Conservation (phyloP, 2,113 vertebrate genomes). For the Brevimyrus niger region DNA sequence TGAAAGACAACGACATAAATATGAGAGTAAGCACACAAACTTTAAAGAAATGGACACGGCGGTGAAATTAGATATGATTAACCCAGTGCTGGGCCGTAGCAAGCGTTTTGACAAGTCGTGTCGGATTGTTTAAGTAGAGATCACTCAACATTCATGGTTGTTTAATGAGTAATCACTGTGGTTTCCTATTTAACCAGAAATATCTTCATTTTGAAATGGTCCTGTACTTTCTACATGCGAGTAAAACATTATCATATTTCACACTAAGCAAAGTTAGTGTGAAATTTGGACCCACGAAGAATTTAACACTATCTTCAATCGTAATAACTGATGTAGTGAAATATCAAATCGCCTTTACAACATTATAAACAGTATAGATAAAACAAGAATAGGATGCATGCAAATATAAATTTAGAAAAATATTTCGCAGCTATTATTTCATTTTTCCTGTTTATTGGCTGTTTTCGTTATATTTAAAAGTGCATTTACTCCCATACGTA, state of each 20-base stretch:
- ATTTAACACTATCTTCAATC: neutral
- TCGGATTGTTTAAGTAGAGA: neutral
- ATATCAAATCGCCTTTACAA: neutral
- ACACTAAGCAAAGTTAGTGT: neutral
- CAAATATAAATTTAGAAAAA: neutral
- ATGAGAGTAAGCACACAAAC: neutral
- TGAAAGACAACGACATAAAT: neutral
- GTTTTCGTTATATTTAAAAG: neutral
- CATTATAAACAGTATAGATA: neutral
- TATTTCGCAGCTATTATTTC: neutral
- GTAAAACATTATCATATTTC: slow-evolving; percentile 1
- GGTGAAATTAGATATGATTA: slow-evolving; percentile 5
- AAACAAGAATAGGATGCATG: neutral
- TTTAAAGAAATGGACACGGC: neutral
- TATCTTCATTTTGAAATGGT: neutral
- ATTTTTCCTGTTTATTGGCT: neutral
- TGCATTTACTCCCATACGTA: neutral
- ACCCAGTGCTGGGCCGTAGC: neutral
- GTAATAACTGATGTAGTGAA: neutral
- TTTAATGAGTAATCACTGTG: neutral
- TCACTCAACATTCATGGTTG: neutral
- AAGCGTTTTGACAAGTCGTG: neutral
- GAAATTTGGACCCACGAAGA: neutral
- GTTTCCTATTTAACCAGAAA: neutral
- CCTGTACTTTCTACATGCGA: neutral